Percentiles rank a stretch among this genome's conserved stretches.
Evolutionary conservation across 53 echinoderm and acorn worm species (phyloP).

Genomic region (Antedon mediterranea): DNA sequence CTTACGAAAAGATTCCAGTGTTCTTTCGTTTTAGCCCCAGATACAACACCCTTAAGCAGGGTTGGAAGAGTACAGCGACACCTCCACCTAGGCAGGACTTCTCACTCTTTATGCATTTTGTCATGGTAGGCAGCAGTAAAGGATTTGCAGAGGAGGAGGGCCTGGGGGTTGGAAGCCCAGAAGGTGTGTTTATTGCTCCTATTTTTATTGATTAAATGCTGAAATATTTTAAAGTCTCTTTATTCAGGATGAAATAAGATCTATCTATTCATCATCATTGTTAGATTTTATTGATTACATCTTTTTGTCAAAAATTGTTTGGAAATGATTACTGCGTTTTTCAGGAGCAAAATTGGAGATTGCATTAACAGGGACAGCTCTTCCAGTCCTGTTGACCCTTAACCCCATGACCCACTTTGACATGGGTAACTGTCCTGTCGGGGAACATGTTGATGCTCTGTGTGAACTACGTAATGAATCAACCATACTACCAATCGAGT

Average conservation of each 20-base stretch:
- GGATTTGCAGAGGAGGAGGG: constrained; percentile 10
- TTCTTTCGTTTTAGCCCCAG: constrained; percentile 95
- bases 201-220: too few species aligned
- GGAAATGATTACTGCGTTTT: too few species aligned
- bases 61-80: constrained; percentile 73
- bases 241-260: too few species aligned
- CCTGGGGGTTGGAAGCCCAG: background rate
- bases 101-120: constrained; percentile 85
- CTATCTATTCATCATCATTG: too few species aligned
- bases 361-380: constrained; percentile 81
- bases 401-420: constrained; percentile 70
- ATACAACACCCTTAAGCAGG: constrained; percentile 62
- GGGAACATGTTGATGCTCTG: constrained; percentile 77
- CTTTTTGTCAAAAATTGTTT: too few species aligned
- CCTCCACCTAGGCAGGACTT: constrained; percentile 94
- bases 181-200: background rate
- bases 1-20: constrained; percentile 67
- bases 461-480: constrained; percentile 76
- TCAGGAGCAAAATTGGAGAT: constrained; percentile 70
- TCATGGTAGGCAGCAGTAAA: constrained; percentile 68
- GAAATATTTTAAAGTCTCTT: too few species aligned
- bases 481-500: constrained; percentile 56
- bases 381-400: constrained; percentile 72
- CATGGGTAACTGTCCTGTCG: constrained; percentile 71
- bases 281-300: too few species aligned